Evolutionary conservation across 2,113 vertebrate species (phyloP), one percentile per base, ranked within the genome.

Genomic region (Passer montanus): DNA sequence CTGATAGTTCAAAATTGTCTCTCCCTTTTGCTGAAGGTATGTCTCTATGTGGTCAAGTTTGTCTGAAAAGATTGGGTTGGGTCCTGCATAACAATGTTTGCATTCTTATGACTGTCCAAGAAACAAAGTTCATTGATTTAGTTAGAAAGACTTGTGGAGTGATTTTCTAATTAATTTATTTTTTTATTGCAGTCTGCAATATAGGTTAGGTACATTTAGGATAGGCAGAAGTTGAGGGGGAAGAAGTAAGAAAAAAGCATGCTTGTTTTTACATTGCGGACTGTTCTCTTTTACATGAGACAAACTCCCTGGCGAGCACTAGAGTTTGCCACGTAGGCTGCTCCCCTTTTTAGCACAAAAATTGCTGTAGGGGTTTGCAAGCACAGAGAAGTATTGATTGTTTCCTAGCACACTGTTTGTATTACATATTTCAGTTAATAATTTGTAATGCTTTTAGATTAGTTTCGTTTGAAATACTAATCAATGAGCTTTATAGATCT

Each of bases 391-490:
- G 12, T 80, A 75, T 92, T 75, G 90, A 90, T 93, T 77, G 41
- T 83, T 89, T 92, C 59, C 50, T 69, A 74, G 53, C 66, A 46
- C 0, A 0, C 18, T 89, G 23, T 89, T 96, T 89, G 64, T 88
- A 30, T 93, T 89, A 62, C 46, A 62, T 81, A 88, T 74, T 89
- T 82, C 50, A 90, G 49, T 94, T 96, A 93, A 96, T 94, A 94
- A 94, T 91, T 85, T 84, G 64, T 74, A 94, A 78, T 90, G 87
- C 85, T 93, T 91, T 96, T 86, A 66, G 72, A 58, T 93, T 84
- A 73, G 58, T 83, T 85, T 93, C 0, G 0, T 87, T 67, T 89
- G 80, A 90, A 93, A 59, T 86, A 88, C 67, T 83, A 82, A 96
- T 96, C 63, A 69, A 90, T 95, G 73, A 80, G 27, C 73, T 80